Evolutionary conservation across 2,888 invertebrate genomes (phyloP).

Genomic region (Yponomeuta sedellus): DNA sequence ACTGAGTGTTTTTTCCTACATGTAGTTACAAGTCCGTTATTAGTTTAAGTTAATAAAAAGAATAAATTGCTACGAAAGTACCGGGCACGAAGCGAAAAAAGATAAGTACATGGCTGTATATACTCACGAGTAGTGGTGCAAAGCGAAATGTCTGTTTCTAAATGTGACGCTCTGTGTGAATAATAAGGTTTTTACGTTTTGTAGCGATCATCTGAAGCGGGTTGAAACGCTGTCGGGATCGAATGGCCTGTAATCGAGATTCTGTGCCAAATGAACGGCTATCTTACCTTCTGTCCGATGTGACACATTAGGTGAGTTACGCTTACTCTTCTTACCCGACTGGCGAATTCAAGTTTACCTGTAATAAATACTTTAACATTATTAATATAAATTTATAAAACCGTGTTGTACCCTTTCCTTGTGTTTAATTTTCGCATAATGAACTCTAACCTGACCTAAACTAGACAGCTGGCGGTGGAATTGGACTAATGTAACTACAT

Average conservation of each 20-base stretch:
- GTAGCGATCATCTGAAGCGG: conserved; percentile 63
- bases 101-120: conserved; percentile 33
- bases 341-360: conserved; percentile 35
- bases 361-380: too few relatives aligned
- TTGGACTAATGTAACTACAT: conserved; percentile 51
- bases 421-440: neutral
- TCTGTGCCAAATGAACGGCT: conserved; percentile 36
- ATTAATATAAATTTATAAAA: neutral
- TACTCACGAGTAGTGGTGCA: conserved; percentile 35
- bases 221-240: conserved; percentile 42
- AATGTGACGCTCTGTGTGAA: conserved; percentile 46
- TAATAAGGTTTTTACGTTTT: conserved; percentile 65
- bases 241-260: conserved; percentile 32
- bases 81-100: conserved; percentile 37
- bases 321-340: conserved; percentile 28
- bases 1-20: conserved; percentile 29
- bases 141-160: conserved; percentile 40
- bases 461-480: conserved; percentile 8
- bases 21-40: conserved; percentile 58
- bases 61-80: neutral
- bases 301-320: conserved; percentile 50
- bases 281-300: conserved; percentile 37
- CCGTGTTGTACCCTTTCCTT: neutral
- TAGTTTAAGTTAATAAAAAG: neutral
- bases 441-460: neutral